These are phyloP conservation scores for Motacilla tschutschensis DNA, from an alignment of 2,113 vertebrate genomes.

Conservation along the genomic window DNA sequence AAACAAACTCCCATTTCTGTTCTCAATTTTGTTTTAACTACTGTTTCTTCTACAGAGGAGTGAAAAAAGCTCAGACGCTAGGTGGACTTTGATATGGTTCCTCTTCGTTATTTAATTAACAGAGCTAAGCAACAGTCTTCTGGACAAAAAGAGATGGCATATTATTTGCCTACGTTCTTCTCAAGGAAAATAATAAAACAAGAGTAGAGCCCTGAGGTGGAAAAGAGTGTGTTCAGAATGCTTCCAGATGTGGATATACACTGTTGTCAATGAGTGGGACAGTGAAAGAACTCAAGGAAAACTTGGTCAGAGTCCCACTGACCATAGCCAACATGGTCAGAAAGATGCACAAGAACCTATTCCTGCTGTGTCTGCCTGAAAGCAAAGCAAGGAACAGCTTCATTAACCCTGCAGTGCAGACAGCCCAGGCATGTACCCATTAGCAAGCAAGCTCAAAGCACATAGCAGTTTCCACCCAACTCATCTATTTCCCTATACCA, in stretches of 20 bases:
- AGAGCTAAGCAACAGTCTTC: neutral
- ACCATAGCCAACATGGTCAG: fast-evolving
- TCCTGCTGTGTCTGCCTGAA: neutral
- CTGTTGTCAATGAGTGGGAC: neutral
- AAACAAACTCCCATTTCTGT: neutral
- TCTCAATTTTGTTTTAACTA: neutral
- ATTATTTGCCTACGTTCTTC: neutral
- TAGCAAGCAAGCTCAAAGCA: neutral
- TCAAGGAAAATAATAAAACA: neutral
- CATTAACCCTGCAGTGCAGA: no score
- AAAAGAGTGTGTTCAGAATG: neutral
- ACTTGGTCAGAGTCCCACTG: neutral
- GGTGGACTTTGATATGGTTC: neutral
- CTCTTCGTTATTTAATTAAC: neutral
- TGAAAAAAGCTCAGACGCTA: neutral
- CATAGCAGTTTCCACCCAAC: neutral
- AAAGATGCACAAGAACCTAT: neutral
- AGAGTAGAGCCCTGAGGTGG: neutral
- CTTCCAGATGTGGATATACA: neutral
- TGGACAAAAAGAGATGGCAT: neutral
- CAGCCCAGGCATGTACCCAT: fast-evolving
- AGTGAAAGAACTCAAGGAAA: neutral
- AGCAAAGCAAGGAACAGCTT: neutral
- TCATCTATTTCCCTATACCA: neutral
- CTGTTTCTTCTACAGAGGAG: neutral